Conservation (phyloP, 2,797 vertebrate genomes). For the Hydrolagus colliei region DNA sequence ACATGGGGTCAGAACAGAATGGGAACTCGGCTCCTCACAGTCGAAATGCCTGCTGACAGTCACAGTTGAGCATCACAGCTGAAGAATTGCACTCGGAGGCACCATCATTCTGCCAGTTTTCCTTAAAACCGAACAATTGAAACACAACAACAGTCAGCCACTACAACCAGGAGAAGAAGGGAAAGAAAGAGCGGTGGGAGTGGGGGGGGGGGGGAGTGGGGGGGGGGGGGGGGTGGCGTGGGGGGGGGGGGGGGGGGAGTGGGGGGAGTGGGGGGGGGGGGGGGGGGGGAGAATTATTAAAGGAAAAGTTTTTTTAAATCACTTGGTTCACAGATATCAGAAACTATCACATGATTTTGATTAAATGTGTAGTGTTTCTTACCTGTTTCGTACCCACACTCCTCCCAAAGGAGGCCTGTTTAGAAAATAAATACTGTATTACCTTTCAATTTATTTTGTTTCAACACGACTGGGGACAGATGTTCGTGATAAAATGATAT, state of each 20-base stretch:
- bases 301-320: too few relatives aligned
- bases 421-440: too few relatives aligned
- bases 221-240: too few relatives aligned
- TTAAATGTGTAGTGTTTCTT: background rate
- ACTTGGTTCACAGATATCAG: background rate
- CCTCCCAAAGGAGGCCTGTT: too few relatives aligned
- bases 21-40: background rate
- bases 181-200: background rate
- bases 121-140: too few relatives aligned
- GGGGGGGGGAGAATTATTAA: background rate
- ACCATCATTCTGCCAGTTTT: too few relatives aligned
- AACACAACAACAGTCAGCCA: too few relatives aligned
- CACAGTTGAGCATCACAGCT: background rate
- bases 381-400: background rate
- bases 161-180: background rate
- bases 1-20: background rate
- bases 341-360: background rate
- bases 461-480: too few relatives aligned
- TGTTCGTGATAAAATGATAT: background rate
- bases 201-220: too few relatives aligned
- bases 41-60: background rate
- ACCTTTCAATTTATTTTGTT: too few relatives aligned
- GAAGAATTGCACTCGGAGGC: background rate
- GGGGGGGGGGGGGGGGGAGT: too few relatives aligned
- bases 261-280: background rate